phyloP scores from a whole-genome alignment of 2,888 invertebrate species.

The Leucoptera coffeella region DNA sequence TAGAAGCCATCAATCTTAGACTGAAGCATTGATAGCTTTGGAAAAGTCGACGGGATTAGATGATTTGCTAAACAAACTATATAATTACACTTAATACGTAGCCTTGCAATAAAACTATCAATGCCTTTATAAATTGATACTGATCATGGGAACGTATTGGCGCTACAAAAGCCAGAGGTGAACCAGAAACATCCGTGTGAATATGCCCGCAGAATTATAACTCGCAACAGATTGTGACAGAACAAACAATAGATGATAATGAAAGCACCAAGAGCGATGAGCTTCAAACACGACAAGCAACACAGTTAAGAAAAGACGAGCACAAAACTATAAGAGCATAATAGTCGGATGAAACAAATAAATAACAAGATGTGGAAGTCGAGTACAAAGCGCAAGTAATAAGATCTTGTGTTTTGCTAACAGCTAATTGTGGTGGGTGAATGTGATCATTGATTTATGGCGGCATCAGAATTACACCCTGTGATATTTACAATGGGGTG shows the following conservation, averaged over 20 bases:
- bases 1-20: too few species aligned
- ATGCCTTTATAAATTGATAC: slow-evolving; percentile 28
- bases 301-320: slow-evolving; percentile 19
- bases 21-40: too few species aligned
- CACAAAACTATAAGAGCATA: slow-evolving; percentile 27
- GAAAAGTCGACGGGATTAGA: too few species aligned
- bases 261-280: slow-evolving; percentile 19
- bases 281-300: slow-evolving; percentile 30
- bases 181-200: slow-evolving; percentile 15
- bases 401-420: slow-evolving; percentile 25
- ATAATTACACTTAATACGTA: slow-evolving; percentile 24
- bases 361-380: slow-evolving; percentile 28
- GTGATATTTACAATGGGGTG: slow-evolving; percentile 20
- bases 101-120: slow-evolving; percentile 30
- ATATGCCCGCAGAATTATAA: slow-evolving; percentile 25
- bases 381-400: slow-evolving; percentile 43
- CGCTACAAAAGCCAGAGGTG: background rate
- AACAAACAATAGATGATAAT: slow-evolving; percentile 17
- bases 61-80: slow-evolving; percentile 20
- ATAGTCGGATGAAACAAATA: slow-evolving; percentile 43
- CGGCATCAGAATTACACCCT: slow-evolving; percentile 32
- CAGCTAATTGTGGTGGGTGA: slow-evolving; percentile 33
- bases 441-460: slow-evolving; percentile 33
- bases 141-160: background rate
- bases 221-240: slow-evolving; percentile 18